Evolutionary conservation across 2,113 vertebrate species (phyloP), one percentile per base, ranked within the genome.

Genomic region (Microtus richardsoni): DNA sequence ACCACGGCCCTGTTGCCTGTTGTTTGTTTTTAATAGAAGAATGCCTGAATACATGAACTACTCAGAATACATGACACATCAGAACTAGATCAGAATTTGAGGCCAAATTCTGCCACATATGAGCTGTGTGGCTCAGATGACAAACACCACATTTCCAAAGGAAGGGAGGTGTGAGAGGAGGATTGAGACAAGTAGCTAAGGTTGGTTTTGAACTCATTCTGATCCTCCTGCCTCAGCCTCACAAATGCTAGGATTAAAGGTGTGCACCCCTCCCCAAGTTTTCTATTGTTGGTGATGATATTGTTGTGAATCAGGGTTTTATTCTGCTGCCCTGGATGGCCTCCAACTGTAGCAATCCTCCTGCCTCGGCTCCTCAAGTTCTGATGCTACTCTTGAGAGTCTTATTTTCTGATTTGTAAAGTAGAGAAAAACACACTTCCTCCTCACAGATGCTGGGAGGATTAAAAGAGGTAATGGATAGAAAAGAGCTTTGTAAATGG

Each of bases 401-500:
- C 58, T 88, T 70, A 54, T 74, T 79, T 82, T 94, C 83, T 91
- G 44, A 78, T 83, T 86, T 93, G 39, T 75, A 66, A 94, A 95
- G 58, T 10, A 16, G 66, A 95, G 52, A 66, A 68, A 91, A 95
- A 82, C 5, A 58, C 58, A 91, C 33, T 60, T 91, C 26, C 58
- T 83, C 89, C 70, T 86, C 68, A 79, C 70, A 87, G 64, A 95
- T 79, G 70, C 44, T 60, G 28, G n/a, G n/a, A 85, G 39, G 41
- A 91, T 86, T 77, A 80, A 78, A 87, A 95, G 58, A 93, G 79
- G 44, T 75, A 58, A 74, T 95, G 91, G 84, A 79, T 74, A 75
- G 60, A 70, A 71, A 92, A 85, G 52, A 82, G 66, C 85, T 96
- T 93, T 82, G 89, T 88, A 94, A 86, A 73, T 36, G 39, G 60